These are phyloP conservation scores for Tragelaphus oryx DNA, from an alignment of 2,797 vertebrate genomes.

Conservation along the genomic window DNA sequence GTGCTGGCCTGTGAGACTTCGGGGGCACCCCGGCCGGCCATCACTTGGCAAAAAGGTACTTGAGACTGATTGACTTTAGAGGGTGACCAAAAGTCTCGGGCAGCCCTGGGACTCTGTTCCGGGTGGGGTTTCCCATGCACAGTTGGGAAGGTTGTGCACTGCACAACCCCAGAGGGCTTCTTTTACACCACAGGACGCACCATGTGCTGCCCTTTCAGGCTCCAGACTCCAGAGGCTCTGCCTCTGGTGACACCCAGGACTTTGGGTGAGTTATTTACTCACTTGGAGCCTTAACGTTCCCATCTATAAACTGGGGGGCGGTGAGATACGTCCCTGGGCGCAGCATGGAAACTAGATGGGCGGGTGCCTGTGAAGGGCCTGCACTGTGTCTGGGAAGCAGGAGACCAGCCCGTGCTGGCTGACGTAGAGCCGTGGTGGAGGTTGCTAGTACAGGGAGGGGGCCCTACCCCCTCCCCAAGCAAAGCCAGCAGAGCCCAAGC, in stretches of 20 bases:
- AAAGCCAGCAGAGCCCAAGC: background rate
- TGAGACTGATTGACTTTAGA: background rate
- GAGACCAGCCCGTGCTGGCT: fast-evolving
- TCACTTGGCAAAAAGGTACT: conserved; percentile 98
- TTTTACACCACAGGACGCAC: background rate
- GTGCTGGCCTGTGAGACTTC: conserved; percentile 96
- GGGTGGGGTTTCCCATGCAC: fast-evolving
- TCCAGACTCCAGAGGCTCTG: background rate
- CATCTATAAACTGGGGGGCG: background rate
- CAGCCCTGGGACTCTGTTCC: background rate
- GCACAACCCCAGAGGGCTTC: background rate
- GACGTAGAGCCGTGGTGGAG: fast-evolving
- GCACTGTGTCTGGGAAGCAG: fast-evolving
- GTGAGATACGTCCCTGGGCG: fast-evolving
- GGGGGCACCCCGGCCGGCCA: conserved; percentile 93
- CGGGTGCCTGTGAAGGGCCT: fast-evolving
- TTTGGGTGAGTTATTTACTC: background rate
- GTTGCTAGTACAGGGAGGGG: fast-evolving
- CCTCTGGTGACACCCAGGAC: background rate
- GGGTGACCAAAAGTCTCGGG: background rate
- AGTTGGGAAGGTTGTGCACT: background rate
- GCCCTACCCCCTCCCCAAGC: background rate
- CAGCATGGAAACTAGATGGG: fast-evolving
- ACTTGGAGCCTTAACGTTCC: background rate
- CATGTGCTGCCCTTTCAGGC: fast-evolving